Percentiles rank a stretch among this genome's conserved stretches.
Conservation (phyloP, 2,797 vertebrate species). For the Echiichthys vipera region DNA sequence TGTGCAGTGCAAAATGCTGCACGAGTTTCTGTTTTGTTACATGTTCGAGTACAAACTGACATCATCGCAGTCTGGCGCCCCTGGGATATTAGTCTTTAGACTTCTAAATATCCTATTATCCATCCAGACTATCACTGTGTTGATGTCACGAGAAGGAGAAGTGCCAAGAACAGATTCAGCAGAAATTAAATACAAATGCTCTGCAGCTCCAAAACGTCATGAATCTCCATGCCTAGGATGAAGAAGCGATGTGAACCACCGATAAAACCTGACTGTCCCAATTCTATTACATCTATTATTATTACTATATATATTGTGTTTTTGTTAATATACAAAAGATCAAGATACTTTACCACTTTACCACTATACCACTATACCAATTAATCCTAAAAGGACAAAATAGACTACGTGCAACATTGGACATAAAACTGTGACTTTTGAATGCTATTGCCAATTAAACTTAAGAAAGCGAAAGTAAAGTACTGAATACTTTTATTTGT, state of each 20-base stretch:
- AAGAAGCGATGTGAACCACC: not conserved
- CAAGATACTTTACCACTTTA: not conserved
- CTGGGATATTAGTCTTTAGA: slow-evolving; percentile 46
- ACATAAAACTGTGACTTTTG: not conserved
- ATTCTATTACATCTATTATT: not conserved
- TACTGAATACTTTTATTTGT: not conserved
- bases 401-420: not conserved
- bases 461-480: not conserved
- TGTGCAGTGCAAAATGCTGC: not conserved
- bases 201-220: slow-evolving; percentile 1
- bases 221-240: not conserved
- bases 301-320: not conserved
- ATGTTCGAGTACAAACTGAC: slow-evolving; percentile 39
- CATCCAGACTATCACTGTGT: slow-evolving; percentile 22
- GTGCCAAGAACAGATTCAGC: slow-evolving; percentile 59
- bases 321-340: not conserved
- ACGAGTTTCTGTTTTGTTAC: not conserved
- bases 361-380: no score
- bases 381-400: not conserved
- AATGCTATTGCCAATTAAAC: not conserved
- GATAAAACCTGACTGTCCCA: not conserved
- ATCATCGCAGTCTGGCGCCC: slow-evolving; percentile 29
- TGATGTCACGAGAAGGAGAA: slow-evolving; percentile 53
- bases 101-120: slow-evolving; percentile 44
- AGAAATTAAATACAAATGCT: slow-evolving; percentile 43